These are phyloP conservation scores for Epicauta chinensis DNA, from an alignment of 1,140 invertebrate species.

Conservation along the genomic window DNA sequence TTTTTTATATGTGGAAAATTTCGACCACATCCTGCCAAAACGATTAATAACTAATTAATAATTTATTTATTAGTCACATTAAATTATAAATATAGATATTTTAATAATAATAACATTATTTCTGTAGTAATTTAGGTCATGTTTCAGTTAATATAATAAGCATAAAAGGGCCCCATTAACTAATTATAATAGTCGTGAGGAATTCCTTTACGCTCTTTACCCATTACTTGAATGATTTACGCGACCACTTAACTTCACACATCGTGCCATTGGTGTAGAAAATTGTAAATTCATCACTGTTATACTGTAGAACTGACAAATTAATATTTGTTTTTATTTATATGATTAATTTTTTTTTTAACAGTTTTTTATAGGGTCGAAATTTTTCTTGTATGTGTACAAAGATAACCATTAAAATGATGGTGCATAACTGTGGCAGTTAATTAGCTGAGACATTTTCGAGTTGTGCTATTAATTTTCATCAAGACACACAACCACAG, in stretches of 20 bases:
- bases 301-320: not conserved
- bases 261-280: not conserved
- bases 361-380: too few relatives aligned
- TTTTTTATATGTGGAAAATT: slow-evolving; percentile 1
- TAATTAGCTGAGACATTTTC: too few relatives aligned
- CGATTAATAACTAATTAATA: not conserved
- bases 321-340: too few relatives aligned
- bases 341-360: too few relatives aligned
- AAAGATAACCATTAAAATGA: too few relatives aligned
- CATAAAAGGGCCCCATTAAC: slow-evolving; percentile 8
- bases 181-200: slow-evolving; percentile 12
- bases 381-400: too few relatives aligned
- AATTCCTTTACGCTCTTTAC: slow-evolving; percentile 8
- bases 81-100: too few relatives aligned
- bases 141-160: slow-evolving; percentile 1
- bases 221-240: slow-evolving; percentile 13
- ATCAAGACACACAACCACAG: too few relatives aligned
- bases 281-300: slow-evolving; percentile 10
- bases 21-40: slow-evolving; percentile 7
- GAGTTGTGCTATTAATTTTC: too few relatives aligned
- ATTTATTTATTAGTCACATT: too few relatives aligned
- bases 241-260: not conserved
- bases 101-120: too few relatives aligned
- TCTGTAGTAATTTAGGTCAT: not conserved
- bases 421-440: too few relatives aligned